Conservation (phyloP, 2,888 invertebrate species). For the Brachynemurus nebulosus region DNA sequence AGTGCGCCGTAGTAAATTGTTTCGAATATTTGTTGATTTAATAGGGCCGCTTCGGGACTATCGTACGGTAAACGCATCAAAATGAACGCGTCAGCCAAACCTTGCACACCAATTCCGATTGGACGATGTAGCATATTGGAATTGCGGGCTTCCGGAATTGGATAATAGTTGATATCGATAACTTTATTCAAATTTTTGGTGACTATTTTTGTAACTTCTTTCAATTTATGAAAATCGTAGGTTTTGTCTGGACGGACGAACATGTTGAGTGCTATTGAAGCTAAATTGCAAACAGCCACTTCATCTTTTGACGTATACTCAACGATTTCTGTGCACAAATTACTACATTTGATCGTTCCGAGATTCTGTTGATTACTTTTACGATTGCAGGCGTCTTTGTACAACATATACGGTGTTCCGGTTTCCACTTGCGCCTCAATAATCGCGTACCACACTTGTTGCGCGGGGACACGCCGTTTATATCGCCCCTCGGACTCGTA, state of each 20-base stretch:
- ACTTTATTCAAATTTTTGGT: slow-evolving; percentile 91
- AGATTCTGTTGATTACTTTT: slow-evolving; percentile 98
- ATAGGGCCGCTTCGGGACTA: slow-evolving; percentile 63
- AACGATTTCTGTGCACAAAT: slow-evolving; percentile 95
- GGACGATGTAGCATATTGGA: slow-evolving; percentile 83
- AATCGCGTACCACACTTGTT: slow-evolving; percentile 85
- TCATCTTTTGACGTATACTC: slow-evolving; percentile 88
- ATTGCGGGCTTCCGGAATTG: slow-evolving; percentile 70
- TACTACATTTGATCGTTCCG: slow-evolving; percentile 96
- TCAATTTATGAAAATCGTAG: slow-evolving; percentile 79
- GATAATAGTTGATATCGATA: slow-evolving; percentile 94
- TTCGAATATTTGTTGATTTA: slow-evolving; percentile 95
- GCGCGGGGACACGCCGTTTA: slow-evolving; percentile 57
- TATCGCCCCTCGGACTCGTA: slow-evolving; percentile 73
- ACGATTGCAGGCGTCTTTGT: slow-evolving; percentile 90
- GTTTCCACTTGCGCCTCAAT: slow-evolving; percentile 94
- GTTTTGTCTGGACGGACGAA: slow-evolving; percentile 64
- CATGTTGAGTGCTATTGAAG: slow-evolving; percentile 92
- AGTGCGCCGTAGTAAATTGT: slow-evolving; percentile 95
- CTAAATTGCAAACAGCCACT: slow-evolving; percentile 95
- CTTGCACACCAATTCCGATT: slow-evolving; percentile 92
- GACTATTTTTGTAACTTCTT: slow-evolving; percentile 73
- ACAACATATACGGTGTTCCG: slow-evolving; percentile 94
- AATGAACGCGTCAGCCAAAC: slow-evolving; percentile 92
- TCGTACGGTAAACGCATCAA: slow-evolving; percentile 89